phyloP scores from a whole-genome alignment of 2,797 vertebrate genomes.

The Monodelphis domestica region DNA sequence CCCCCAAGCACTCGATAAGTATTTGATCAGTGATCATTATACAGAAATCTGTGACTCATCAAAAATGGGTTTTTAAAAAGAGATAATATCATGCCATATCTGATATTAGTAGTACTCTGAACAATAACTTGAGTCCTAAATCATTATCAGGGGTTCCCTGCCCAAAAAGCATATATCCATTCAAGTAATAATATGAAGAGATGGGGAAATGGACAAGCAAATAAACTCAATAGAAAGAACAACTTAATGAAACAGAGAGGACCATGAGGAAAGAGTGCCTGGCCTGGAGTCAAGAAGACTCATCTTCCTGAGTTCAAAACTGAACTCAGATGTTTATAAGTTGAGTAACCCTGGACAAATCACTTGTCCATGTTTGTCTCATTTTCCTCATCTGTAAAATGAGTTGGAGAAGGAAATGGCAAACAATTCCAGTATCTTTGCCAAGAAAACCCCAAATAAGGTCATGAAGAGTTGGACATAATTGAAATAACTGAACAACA shows the following conservation, averaged over 20 bases:
- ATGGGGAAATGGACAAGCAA: neutral
- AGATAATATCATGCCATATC: neutral
- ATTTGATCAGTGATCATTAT: neutral
- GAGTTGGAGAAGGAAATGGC: no score
- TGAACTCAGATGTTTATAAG: neutral
- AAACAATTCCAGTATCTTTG: no score
- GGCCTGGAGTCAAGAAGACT: no score
- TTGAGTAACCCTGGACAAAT: constrained; percentile 10
- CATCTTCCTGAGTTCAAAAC: constrained; percentile 17
- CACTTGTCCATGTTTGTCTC: no score
- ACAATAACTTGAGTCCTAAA: neutral
- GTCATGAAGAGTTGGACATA: no score
- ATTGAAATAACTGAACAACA: no score
- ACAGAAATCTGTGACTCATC: neutral
- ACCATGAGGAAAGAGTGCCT: neutral
- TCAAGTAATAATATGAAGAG: neutral
- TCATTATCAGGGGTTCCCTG: neutral
- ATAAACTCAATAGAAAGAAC: neutral
- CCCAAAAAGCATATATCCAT: neutral
- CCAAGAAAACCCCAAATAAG: no score
- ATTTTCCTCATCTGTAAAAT: no score
- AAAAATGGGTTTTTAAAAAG: neutral
- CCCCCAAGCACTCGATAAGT: fast-evolving
- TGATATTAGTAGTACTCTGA: neutral
- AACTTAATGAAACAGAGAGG: no score